These are phyloP conservation scores for Ditylenchus dipsaci DNA, from an alignment of 1,140 invertebrate genomes.

Conservation along the genomic window DNA sequence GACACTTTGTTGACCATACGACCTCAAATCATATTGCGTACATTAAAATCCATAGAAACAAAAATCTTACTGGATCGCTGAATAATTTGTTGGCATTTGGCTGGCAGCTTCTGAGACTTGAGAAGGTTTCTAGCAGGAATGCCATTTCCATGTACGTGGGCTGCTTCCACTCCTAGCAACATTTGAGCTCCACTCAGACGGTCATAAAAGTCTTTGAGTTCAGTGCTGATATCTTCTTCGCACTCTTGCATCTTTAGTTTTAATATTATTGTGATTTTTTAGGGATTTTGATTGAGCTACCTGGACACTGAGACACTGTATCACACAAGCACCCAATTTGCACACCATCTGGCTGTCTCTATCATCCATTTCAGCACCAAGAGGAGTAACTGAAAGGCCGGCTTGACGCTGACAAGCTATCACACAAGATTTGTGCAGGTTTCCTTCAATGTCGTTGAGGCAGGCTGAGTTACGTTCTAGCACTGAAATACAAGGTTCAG, in stretches of 20 bases:
- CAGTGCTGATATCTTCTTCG: background rate
- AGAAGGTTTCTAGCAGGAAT: background rate
- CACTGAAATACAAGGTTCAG: background rate
- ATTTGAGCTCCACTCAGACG: background rate
- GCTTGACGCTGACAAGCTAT: background rate
- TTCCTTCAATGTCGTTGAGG: background rate
- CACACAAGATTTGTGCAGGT: background rate
- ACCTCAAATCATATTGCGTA: background rate
- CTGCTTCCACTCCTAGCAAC: background rate
- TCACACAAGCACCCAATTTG: background rate
- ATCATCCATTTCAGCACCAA: background rate
- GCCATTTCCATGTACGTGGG: background rate
- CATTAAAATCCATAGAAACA: background rate
- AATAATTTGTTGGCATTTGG: background rate
- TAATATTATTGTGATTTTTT: background rate
- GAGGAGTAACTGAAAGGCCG: background rate
- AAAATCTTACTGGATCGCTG: conserved; percentile 1
- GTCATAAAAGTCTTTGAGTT: background rate
- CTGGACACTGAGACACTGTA: background rate
- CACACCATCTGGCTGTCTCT: conserved; percentile 2
- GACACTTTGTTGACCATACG: background rate
- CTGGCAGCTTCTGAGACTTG: background rate
- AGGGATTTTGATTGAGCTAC: background rate
- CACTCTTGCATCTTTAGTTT: background rate
- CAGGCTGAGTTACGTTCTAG: background rate